Percentiles rank a stretch among this genome's conserved stretches.
Evolutionary conservation across 2,888 invertebrate genomes (phyloP).

Genomic region (Orthosia cruda): DNA sequence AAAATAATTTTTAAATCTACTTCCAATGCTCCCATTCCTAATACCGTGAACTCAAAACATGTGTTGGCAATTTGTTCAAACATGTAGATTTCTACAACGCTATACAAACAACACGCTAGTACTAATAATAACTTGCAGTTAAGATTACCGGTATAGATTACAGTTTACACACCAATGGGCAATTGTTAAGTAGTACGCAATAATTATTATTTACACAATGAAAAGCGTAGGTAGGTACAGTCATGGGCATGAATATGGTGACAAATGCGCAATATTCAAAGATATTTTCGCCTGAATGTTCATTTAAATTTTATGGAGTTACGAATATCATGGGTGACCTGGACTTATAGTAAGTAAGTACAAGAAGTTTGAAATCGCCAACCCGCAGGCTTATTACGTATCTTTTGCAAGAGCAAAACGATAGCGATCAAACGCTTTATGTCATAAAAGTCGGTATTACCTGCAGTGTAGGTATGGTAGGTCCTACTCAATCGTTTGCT

Average conservation of each 20-base stretch:
- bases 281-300: no score
- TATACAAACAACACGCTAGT: conserved; percentile 28
- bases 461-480: no score
- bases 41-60: conserved; percentile 32
- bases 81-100: conserved; percentile 59
- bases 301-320: no score
- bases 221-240: not conserved
- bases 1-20: conserved; percentile 6
- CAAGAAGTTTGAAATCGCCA: no score
- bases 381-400: no score
- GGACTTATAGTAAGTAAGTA: no score
- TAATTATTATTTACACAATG: conserved; percentile 15
- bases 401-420: no score
- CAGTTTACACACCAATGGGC: conserved; percentile 36
- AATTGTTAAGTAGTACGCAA: conserved; percentile 15
- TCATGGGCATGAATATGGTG: not conserved
- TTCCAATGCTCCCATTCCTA: conserved; percentile 42
- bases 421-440: no score
- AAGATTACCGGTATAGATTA: conserved; percentile 54
- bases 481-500: no score
- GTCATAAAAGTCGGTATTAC: no score
- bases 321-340: no score
- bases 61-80: conserved; percentile 49
- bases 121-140: conserved; percentile 51
- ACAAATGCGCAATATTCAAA: not conserved